Conservation (phyloP, 1,140 invertebrate species). For the Xylocopa sonorina region DNA sequence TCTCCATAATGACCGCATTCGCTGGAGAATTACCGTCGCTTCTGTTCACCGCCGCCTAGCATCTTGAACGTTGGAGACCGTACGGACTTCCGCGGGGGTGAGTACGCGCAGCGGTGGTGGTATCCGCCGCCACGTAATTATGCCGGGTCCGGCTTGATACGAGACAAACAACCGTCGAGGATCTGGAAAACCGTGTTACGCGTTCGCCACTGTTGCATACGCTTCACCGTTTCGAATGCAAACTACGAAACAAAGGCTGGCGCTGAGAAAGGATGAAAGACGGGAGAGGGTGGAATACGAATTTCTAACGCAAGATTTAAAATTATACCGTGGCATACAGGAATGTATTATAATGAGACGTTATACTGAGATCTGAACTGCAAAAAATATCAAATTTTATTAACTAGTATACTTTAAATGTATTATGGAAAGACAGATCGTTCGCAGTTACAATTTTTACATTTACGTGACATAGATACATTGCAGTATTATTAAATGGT, state of each 20-base stretch:
- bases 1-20: conserved; percentile 77
- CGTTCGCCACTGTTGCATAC: neutral
- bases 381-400: too few species aligned
- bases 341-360: too few species aligned
- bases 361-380: too few species aligned
- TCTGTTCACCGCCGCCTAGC: conserved; percentile 66
- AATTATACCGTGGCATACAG: too few species aligned
- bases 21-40: conserved; percentile 73
- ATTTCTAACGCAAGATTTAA: too few species aligned
- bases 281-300: too few species aligned
- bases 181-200: conserved; percentile 19
- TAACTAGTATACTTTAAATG: neutral
- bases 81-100: conserved; percentile 17
- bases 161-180: conserved; percentile 65
- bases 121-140: conserved; percentile 73
- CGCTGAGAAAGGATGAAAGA: neutral
- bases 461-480: neutral
- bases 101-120: too few species aligned
- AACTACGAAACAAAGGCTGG: neutral
- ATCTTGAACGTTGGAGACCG: conserved; percentile 48
- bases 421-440: neutral
- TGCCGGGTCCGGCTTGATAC: conserved; percentile 69
- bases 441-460: neutral
- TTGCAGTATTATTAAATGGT: neutral
- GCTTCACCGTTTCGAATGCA: neutral